Conservation (phyloP, 2,888 invertebrate genomes). For the Acrobasis suavella region DNA sequence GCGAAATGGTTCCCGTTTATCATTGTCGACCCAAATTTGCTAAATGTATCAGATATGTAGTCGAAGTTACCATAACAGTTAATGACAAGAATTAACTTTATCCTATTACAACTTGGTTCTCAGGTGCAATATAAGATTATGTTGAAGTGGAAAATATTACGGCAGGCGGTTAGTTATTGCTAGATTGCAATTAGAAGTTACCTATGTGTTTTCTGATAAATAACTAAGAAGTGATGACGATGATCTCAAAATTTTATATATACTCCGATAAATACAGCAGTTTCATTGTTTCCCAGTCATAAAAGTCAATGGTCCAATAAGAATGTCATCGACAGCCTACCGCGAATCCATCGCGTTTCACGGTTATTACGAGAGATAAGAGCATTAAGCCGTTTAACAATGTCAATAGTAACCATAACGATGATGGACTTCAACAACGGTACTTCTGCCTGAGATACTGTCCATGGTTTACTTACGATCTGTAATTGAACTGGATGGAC, state of each 20-base stretch:
- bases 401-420: slow-evolving; percentile 53
- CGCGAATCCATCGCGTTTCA: not conserved
- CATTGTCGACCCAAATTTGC: slow-evolving; percentile 16
- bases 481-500: slow-evolving; percentile 34
- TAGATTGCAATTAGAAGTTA: not conserved
- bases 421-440: slow-evolving; percentile 51
- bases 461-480: slow-evolving; percentile 42
- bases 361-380: not conserved
- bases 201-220: not conserved
- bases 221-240: not conserved
- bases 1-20: slow-evolving; percentile 22
- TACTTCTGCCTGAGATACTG: slow-evolving; percentile 52
- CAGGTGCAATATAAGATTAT: slow-evolving; percentile 7
- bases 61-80: slow-evolving; percentile 16
- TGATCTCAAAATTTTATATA: not conserved
- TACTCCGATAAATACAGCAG: not conserved
- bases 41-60: slow-evolving; percentile 10
- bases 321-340: not conserved
- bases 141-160: slow-evolving; percentile 6
- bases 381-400: slow-evolving; percentile 39
- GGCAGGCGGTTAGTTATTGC: not conserved
- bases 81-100: slow-evolving; percentile 6
- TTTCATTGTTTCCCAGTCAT: no score
- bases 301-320: not conserved
- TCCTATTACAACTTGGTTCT: slow-evolving; percentile 11